Percentiles rank a stretch among this genome's conserved stretches.
Conservation (phyloP, 1,140 invertebrate genomes). For the Caerostris darwini region DNA sequence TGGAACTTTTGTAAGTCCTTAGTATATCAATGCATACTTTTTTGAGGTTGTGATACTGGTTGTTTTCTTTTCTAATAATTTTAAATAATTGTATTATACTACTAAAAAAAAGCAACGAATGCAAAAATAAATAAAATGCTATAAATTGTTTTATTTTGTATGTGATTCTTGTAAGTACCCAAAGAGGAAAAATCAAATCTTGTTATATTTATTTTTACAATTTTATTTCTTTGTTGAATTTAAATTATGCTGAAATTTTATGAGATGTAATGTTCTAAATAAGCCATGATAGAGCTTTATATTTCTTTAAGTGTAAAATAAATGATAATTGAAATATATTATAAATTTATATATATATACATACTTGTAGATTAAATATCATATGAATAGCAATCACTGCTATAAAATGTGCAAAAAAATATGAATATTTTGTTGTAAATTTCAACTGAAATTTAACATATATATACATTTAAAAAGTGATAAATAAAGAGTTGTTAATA, state of each 20-base stretch:
- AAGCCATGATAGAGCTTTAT: constrained; percentile 1
- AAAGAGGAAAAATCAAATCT: constrained; percentile 6
- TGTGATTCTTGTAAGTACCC: constrained; percentile 5
- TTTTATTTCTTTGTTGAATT: constrained; percentile 33
- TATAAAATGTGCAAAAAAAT: not conserved
- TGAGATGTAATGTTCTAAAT: constrained; percentile 6
- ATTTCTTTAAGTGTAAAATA: not conserved
- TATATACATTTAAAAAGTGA: not conserved
- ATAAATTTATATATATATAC: constrained; percentile 13
- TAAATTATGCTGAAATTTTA: constrained; percentile 23
- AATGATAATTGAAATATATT: constrained; percentile 15
- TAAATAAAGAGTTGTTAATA: constrained; percentile 37
- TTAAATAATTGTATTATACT: not conserved
- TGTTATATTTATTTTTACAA: constrained; percentile 41
- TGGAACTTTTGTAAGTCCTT: too few species aligned
- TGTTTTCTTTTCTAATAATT: not conserved
- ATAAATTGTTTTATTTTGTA: not conserved
- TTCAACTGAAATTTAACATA: constrained; percentile 17
- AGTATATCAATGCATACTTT: not conserved
- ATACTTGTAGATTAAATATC: constrained; percentile 25
- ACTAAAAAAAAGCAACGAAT: not conserved
- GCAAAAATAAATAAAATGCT: not conserved
- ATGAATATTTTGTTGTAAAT: not conserved
- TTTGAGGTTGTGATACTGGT: not conserved
- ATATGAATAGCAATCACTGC: not conserved